Base-by-base conservation (phyloP, 2,797 vertebrate genomes). In the Decapterus maruadsi region DNA sequence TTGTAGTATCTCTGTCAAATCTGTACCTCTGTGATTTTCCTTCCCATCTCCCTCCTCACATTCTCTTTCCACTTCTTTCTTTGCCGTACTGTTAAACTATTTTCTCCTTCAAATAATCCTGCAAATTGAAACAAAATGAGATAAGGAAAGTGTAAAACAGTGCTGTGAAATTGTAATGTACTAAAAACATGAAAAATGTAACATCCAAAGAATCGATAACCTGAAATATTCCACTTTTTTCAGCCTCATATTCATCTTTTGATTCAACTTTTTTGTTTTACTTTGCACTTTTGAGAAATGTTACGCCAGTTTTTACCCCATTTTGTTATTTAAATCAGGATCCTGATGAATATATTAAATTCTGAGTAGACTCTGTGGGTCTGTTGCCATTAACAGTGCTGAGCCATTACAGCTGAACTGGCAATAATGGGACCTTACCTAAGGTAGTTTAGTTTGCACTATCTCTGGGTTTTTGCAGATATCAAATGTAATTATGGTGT, bases 401-500 rank as follows among this genome's bases (percentile, higher is more conserved):
- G 26, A 70, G 43, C 14, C 8, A 22, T 66, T 81, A 22, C n/a
- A 70, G 83, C 82, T 87, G 87, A 88, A 56, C 42, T 20, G 48
- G 71, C 83, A 85, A 75, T 81, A 87, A 78, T 59, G 8, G 65
- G 54, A 66, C 29, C 65, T 64, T 43, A 45, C 48, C 26, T 72
- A 17, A 68, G 62, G 51, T 68, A 71, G 64, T 63, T 69, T 43
- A 50, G 67, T 78, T 86, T 72, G 54, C 55, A 65, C 1, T 67
- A 56, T 82, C 54, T 70, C 57, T 40, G 29, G 4, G 12, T 80
- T 89, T 82, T 78, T 77, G 65, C 68, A 75, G 78, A 73, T 86
- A 85, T 83, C 54, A 78, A 87, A 83, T 82, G 53, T 72, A 86
- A 87, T 87, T 85, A 90, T 63, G 55, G 43, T 68, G 38, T 77